Percentiles rank a stretch among this genome's conserved stretches.
These are phyloP conservation scores for Leptinotarsa texana DNA, from an alignment of 1,140 invertebrate genomes.

Conservation along the genomic window DNA sequence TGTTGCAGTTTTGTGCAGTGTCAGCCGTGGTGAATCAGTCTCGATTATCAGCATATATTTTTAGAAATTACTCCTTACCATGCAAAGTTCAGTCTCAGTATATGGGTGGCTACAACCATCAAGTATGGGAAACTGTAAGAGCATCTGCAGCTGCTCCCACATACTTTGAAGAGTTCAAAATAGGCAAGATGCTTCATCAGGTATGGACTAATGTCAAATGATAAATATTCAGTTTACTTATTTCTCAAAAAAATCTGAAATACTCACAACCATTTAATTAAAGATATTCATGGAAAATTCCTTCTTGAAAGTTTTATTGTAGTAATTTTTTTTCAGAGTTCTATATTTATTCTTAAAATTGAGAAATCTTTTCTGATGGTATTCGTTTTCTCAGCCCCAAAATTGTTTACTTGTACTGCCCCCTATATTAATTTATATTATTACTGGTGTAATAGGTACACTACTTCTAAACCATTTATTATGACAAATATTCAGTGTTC, in stretches of 20 bases:
- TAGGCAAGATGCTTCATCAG: constrained; percentile 79
- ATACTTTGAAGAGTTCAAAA: constrained; percentile 86
- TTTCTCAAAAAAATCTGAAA: not conserved
- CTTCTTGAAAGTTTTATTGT: no score
- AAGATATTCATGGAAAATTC: not conserved
- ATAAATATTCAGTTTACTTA: no score
- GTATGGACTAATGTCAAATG: constrained; percentile 56
- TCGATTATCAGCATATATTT: constrained; percentile 82
- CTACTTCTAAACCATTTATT: no score
- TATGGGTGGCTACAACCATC: constrained; percentile 72
- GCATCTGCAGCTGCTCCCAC: constrained; percentile 92
- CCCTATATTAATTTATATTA: no score
- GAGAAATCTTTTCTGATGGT: no score
- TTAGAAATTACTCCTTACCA: constrained; percentile 87
- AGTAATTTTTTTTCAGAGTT: not conserved
- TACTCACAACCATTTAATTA: not conserved
- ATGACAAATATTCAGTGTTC: no score
- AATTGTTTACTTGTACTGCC: no score
- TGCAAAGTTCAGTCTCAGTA: constrained; percentile 77
- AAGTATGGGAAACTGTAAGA: constrained; percentile 86
- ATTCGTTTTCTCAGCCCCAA: no score
- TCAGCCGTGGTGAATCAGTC: constrained; percentile 82
- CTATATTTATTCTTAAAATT: not conserved
- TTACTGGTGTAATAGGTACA: no score
- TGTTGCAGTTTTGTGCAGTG: constrained; percentile 71